Evolutionary conservation across 2,797 vertebrate genomes (phyloP).

Genomic region (Characodon lateralis): DNA sequence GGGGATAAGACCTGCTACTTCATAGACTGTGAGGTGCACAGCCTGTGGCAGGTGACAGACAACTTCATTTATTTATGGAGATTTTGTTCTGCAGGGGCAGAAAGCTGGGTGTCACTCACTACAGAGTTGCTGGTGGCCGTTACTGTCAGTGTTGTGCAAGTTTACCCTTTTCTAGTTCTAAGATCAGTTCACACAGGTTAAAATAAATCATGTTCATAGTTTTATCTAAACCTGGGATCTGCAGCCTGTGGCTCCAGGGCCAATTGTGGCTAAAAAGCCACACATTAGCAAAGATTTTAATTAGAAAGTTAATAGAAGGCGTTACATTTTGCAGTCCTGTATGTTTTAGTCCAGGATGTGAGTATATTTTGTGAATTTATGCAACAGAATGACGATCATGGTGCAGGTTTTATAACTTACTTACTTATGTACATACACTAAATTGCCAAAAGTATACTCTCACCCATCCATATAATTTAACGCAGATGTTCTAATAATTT

Average conservation of each 20-base stretch:
- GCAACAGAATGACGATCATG: not conserved
- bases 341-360: not conserved
- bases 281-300: not conserved
- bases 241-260: not conserved
- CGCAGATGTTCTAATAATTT: too few species aligned
- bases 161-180: not conserved
- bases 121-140: not conserved
- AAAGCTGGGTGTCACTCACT: not conserved
- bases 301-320: not conserved
- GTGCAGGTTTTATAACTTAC: not conserved
- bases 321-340: too few species aligned
- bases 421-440: too few species aligned
- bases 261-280: too few species aligned
- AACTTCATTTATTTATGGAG: conserved; percentile 14
- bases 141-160: not conserved
- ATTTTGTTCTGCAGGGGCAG: conserved; percentile 14
- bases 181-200: not conserved
- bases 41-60: conserved; percentile 36
- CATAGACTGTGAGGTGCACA: conserved; percentile 7
- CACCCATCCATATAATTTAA: too few species aligned
- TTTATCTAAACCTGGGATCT: not conserved
- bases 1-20: conserved; percentile 1
- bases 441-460: too few species aligned
- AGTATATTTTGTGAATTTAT: not conserved
- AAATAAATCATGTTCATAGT: not conserved